These are phyloP conservation scores for Barbus barbus DNA, from an alignment of 2,113 vertebrate genomes.

Conservation along the genomic window DNA sequence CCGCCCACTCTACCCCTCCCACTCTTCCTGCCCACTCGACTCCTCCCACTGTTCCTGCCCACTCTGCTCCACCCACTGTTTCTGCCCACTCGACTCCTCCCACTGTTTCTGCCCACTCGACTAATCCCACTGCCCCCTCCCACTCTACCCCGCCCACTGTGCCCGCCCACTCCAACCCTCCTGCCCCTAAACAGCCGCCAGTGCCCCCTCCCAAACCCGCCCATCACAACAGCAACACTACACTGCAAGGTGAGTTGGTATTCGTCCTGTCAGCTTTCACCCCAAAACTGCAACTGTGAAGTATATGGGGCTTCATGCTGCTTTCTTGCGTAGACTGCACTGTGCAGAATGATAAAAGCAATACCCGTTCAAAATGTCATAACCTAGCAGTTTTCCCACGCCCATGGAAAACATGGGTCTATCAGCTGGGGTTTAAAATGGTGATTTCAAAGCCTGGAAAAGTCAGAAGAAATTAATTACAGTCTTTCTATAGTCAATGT, in stretches of 20 bases:
- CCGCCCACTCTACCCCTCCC: neutral
- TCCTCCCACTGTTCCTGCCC: conserved; percentile 58
- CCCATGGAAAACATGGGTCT: neutral
- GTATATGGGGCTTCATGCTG: neutral
- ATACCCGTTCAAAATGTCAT: neutral
- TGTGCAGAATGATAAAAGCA: neutral
- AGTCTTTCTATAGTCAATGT: too few species aligned
- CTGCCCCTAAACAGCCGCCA: conserved; percentile 71
- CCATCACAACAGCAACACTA: conserved; percentile 87
- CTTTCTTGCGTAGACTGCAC: neutral
- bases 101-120: neutral
- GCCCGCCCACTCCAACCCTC: conserved; percentile 12
- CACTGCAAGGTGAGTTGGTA: conserved; percentile 83
- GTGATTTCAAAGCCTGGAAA: too few species aligned
- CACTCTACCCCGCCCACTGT: conserved; percentile 14
- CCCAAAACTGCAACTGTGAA: neutral
- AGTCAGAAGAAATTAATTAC: too few species aligned
- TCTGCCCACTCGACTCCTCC: neutral
- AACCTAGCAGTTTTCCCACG: too few species aligned
- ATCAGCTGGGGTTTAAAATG: neutral
- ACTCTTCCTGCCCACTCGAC: neutral
- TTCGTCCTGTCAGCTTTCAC: neutral
- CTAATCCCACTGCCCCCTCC: conserved; percentile 58
- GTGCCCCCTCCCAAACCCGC: conserved; percentile 91
- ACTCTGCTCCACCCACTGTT: conserved; percentile 7